These are phyloP conservation scores for Pempheris klunzingeri DNA, from an alignment of 2,797 vertebrate species.

Conservation along the genomic window DNA sequence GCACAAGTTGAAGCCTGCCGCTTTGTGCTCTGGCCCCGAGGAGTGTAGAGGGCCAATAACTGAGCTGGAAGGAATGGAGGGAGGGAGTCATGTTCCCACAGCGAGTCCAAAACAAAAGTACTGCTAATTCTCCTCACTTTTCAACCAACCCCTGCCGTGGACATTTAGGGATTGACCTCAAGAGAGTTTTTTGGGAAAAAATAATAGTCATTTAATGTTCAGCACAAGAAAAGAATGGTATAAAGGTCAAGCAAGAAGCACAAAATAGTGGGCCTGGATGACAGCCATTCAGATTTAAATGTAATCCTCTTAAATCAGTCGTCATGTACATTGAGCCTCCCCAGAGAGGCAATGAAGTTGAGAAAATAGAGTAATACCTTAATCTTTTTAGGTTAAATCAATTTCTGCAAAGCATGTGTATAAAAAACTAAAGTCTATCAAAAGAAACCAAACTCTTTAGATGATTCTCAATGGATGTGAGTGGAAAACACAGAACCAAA, in stretches of 20 bases:
- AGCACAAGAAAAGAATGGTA: slow-evolving; percentile 1
- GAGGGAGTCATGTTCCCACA: slow-evolving; percentile 63
- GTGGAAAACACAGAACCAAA: not conserved
- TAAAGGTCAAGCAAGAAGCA: not conserved
- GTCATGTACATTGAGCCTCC: not conserved
- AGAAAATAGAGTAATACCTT: not conserved
- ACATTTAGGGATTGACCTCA: slow-evolving; percentile 21
- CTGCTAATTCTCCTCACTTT: slow-evolving; percentile 36
- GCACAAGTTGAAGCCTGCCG: slow-evolving; percentile 92
- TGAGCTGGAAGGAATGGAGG: slow-evolving; percentile 66
- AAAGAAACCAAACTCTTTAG: not conserved
- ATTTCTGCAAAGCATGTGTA: too few species aligned
- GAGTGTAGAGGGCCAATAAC: slow-evolving; percentile 60
- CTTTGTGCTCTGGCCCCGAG: slow-evolving; percentile 71
- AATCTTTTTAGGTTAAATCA: not conserved
- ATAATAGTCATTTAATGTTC: not conserved
- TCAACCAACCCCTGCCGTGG: slow-evolving; percentile 2
- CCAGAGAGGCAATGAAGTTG: not conserved
- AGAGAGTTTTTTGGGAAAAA: not conserved
- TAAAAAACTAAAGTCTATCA: not conserved
- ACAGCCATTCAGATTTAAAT: not conserved
- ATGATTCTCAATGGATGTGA: not conserved
- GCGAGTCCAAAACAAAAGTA: slow-evolving; percentile 61
- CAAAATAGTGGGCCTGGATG: not conserved
- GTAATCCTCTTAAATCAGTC: not conserved